phyloP scores from a whole-genome alignment of 2,113 vertebrate species.

The Phrynosoma platyrhinos region DNA sequence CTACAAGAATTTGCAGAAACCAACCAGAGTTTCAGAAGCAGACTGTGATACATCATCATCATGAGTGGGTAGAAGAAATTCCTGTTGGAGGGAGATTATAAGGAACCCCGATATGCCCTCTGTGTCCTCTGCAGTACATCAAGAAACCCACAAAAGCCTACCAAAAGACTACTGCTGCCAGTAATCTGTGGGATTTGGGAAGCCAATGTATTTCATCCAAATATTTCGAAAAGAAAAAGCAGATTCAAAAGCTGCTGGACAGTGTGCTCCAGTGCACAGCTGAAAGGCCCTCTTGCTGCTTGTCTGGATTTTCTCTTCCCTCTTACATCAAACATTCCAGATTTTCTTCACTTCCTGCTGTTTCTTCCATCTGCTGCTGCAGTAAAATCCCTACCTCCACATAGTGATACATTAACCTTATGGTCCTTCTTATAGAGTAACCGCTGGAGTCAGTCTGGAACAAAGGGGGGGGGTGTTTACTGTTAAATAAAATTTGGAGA shows the following conservation, averaged over 20 bases:
- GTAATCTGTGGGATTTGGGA: background rate
- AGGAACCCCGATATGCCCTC: background rate
- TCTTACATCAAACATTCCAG: too few species aligned
- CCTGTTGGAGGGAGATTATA: background rate
- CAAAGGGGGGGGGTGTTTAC: too few species aligned
- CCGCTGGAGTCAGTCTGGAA: background rate
- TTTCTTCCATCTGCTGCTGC: background rate
- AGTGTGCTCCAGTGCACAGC: background rate
- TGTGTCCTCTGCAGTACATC: background rate
- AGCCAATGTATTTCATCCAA: background rate
- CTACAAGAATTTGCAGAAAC: background rate
- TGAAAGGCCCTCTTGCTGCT: background rate
- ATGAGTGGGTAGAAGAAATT: background rate
- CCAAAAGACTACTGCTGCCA: background rate
- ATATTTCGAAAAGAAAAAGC: background rate
- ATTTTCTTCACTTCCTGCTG: too few species aligned
- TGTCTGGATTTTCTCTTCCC: background rate
- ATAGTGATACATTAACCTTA: too few species aligned
- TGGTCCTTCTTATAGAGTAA: background rate
- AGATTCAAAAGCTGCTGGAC: background rate
- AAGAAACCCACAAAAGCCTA: background rate
- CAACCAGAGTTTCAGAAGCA: background rate
- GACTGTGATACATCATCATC: too few species aligned
- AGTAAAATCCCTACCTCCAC: background rate
- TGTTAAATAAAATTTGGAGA: too few species aligned